A percentile compares a stretch with the other conserved stretches of the same genome.
Evolutionary conservation across 2,888 invertebrate species (phyloP).

Genomic region (Oligia fasciuncula): DNA sequence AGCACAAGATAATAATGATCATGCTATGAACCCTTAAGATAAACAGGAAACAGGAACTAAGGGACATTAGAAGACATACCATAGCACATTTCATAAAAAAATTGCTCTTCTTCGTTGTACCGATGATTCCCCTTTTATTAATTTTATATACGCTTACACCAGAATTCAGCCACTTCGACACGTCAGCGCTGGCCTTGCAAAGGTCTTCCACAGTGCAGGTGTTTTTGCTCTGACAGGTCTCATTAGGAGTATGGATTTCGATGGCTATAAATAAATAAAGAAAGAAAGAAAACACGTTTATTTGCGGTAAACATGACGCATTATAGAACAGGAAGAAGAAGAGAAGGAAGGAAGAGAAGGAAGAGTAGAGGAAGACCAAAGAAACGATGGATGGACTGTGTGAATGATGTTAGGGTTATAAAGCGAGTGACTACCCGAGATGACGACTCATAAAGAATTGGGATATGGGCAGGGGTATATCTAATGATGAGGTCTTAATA

Average conservation of each 20-base stretch:
- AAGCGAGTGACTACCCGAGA: too few species aligned
- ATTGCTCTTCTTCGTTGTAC: too few species aligned
- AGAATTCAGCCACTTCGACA: not conserved
- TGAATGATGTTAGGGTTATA: not conserved
- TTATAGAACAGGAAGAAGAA: too few species aligned
- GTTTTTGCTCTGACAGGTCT: too few species aligned
- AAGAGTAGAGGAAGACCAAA: not conserved
- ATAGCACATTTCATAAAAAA: not conserved
- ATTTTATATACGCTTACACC: not conserved
- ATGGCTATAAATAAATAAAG: too few species aligned
- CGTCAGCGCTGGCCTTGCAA: not conserved
- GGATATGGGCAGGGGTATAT: not conserved
- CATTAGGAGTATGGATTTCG: not conserved
- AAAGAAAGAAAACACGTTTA: too few species aligned
- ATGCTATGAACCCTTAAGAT: not conserved
- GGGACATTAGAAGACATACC: not conserved
- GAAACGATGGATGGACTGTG: not conserved
- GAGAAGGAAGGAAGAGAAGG: too few species aligned
- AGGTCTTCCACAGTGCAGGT: not conserved
- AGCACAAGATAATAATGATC: not conserved
- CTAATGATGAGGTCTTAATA: not conserved
- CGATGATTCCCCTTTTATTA: too few species aligned
- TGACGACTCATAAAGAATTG: not conserved
- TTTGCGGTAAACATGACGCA: too few species aligned
- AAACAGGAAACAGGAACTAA: not conserved